Percentiles rank a stretch among this genome's conserved stretches.
phyloP scores from a whole-genome alignment of 2,888 invertebrate genomes.

The Bembecia ichneumoniformis region DNA sequence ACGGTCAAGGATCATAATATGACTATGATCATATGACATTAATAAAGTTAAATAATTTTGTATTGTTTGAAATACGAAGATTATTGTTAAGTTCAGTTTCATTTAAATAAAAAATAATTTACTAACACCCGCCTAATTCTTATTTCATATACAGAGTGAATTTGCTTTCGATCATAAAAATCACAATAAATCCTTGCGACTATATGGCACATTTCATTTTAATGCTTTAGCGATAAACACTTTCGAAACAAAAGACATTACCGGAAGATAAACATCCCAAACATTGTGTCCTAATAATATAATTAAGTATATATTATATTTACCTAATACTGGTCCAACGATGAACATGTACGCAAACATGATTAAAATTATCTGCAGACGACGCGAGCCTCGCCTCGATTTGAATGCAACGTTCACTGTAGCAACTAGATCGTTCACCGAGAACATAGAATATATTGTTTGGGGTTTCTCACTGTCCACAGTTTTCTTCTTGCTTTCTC shows the following conservation, averaged over 20 bases:
- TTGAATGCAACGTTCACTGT: conserved; percentile 62
- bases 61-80: not conserved
- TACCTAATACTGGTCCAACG: conserved; percentile 67
- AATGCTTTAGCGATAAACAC: conserved; percentile 16
- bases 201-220: conserved; percentile 25
- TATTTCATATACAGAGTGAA: not conserved
- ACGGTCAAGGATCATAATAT: too few relatives aligned
- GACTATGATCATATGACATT: too few relatives aligned
- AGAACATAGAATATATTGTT: conserved; percentile 43
- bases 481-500: conserved; percentile 42
- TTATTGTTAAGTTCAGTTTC: too few relatives aligned
- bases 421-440: conserved; percentile 51
- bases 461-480: conserved; percentile 38
- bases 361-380: conserved; percentile 54
- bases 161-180: conserved; percentile 40
- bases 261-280: not conserved
- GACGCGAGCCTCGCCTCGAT: conserved; percentile 40
- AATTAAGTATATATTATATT: conserved; percentile 12
- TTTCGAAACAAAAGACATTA: not conserved
- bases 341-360: conserved; percentile 64
- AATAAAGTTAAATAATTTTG: conserved; percentile 7
- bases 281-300: not conserved
- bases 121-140: not conserved
- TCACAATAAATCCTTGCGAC: conserved; percentile 37
- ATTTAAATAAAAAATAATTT: too few relatives aligned